Conservation (phyloP, 2,888 invertebrate species). For the Romanomermis culicivorax region DNA sequence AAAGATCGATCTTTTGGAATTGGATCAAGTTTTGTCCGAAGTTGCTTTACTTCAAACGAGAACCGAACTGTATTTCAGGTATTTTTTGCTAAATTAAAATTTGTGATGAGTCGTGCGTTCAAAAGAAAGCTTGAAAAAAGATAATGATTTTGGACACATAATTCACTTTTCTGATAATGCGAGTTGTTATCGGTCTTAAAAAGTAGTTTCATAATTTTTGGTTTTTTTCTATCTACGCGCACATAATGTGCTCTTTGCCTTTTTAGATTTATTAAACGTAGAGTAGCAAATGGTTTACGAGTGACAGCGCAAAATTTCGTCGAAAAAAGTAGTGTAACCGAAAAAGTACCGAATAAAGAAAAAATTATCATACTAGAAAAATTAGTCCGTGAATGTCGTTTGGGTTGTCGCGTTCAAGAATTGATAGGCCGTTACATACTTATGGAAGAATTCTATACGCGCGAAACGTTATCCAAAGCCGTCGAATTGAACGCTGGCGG, state of each 20-base stretch:
- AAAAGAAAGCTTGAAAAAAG: too few species aligned
- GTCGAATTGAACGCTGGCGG: conserved; percentile 51
- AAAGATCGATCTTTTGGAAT: conserved; percentile 49
- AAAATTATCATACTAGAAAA: conserved; percentile 36
- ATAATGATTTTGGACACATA: too few species aligned
- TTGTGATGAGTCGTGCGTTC: neutral
- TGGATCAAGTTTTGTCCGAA: conserved; percentile 69
- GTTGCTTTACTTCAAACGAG: conserved; percentile 71
- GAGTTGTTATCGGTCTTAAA: too few species aligned
- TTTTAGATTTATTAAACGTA: neutral
- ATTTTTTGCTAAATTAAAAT: conserved; percentile 33
- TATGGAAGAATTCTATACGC: conserved; percentile 80
- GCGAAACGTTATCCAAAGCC: conserved; percentile 79
- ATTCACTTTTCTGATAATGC: too few species aligned
- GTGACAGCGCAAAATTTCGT: neutral
- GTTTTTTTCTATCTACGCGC: too few species aligned
- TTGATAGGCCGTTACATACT: conserved; percentile 61
- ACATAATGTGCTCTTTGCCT: too few species aligned
- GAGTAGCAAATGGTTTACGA: neutral
- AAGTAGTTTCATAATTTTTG: too few species aligned
- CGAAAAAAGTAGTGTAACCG: neutral
- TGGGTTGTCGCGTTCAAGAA: conserved; percentile 34
- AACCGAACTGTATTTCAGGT: conserved; percentile 68
- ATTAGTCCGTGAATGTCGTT: conserved; percentile 44
- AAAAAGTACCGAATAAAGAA: neutral